Evolutionary conservation across 2,888 invertebrate species (phyloP).

Genomic region (Crossocerus cetratus): DNA sequence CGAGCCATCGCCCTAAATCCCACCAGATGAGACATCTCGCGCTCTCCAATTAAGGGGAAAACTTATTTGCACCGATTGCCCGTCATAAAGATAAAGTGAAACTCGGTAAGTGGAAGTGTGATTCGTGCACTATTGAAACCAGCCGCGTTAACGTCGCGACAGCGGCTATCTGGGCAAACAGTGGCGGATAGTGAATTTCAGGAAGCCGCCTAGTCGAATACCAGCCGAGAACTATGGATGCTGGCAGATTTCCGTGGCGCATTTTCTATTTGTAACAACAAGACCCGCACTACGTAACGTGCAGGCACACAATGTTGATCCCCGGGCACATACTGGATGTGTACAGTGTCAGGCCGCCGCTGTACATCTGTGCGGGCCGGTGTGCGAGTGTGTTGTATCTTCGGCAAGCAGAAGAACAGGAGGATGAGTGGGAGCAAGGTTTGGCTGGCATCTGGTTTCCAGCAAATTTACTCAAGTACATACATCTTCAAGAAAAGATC

Average conservation of each 20-base stretch:
- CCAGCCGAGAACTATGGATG: background rate
- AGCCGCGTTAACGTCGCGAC: background rate
- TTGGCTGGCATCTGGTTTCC: conserved; percentile 65
- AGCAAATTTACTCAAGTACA: conserved; percentile 64
- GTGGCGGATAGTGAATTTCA: background rate
- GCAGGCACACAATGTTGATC: conserved; percentile 55
- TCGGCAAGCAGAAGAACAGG: conserved; percentile 48
- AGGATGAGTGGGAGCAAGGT: conserved; percentile 68
- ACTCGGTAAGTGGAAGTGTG: conserved; percentile 23
- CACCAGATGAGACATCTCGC: background rate
- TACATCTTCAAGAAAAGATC: conserved; percentile 59
- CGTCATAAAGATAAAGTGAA: conserved; percentile 25
- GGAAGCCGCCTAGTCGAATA: background rate
- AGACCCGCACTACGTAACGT: background rate
- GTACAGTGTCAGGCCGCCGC: conserved; percentile 25
- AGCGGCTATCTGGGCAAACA: conserved; percentile 6
- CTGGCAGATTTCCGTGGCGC: background rate
- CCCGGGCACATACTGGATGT: conserved; percentile 54
- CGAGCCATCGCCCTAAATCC: background rate
- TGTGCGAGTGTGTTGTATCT: conserved; percentile 42
- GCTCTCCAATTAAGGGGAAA: background rate
- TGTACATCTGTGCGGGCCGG: conserved; percentile 22
- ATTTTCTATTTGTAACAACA: conserved; percentile 6
- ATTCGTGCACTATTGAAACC: conserved; percentile 21
- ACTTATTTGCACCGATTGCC: background rate